phyloP scores from a whole-genome alignment of 2,113 vertebrate species.

The Struthio camelus region DNA sequence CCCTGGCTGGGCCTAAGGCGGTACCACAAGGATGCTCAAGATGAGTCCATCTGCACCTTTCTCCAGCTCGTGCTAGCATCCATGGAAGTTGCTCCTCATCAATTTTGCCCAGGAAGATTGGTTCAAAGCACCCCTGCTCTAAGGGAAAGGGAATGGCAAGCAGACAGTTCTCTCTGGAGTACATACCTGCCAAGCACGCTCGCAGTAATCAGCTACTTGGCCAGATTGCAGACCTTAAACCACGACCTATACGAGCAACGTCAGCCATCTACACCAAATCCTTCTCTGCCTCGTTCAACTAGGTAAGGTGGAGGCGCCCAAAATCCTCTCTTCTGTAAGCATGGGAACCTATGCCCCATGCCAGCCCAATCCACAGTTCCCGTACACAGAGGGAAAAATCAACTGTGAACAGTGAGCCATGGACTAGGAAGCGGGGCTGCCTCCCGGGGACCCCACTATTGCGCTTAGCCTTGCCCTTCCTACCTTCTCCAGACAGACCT shows the following conservation, averaged over 20 bases:
- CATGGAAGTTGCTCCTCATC: rapidly evolving
- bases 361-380: not conserved
- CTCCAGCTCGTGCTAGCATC: not conserved
- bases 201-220: rapidly evolving
- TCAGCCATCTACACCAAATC: not conserved
- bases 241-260: not conserved
- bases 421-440: not conserved
- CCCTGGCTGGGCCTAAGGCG: not conserved
- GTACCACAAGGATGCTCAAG: not conserved
- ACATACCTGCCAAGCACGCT: not conserved
- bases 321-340: not conserved
- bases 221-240: not conserved
- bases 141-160: not conserved
- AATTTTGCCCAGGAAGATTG: not conserved
- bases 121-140: not conserved
- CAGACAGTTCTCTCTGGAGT: not conserved
- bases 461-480: not conserved
- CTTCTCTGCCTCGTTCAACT: not conserved
- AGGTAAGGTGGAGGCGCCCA: not conserved
- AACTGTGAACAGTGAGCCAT: not conserved
- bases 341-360: not conserved
- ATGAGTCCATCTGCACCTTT: not conserved
- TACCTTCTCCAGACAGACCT: not conserved
- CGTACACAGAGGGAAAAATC: not conserved
- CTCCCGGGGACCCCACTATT: not conserved